These are phyloP conservation scores for Felis chaus DNA, from an alignment of 2,113 vertebrate species.

Conservation along the genomic window DNA sequence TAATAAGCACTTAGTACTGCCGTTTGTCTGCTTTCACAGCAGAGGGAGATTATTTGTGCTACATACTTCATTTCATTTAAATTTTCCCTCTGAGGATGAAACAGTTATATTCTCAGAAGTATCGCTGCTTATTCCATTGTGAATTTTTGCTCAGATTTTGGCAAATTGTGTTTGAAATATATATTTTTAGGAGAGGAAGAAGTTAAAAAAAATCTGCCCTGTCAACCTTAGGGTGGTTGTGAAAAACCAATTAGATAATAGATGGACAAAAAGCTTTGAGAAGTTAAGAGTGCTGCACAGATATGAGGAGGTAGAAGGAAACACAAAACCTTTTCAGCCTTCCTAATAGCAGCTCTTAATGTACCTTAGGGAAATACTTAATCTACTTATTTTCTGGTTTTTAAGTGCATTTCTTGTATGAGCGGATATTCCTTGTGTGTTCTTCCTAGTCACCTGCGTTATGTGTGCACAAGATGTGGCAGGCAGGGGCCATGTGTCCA, in stretches of 20 bases:
- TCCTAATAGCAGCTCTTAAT: background rate
- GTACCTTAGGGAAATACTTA: constrained; percentile 2
- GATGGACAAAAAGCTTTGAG: background rate
- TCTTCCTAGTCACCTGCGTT: background rate
- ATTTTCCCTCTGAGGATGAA: background rate
- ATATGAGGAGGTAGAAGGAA: background rate
- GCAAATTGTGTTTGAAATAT: constrained; percentile 31
- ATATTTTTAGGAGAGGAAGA: constrained; percentile 41
- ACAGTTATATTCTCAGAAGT: background rate
- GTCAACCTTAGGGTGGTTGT: background rate
- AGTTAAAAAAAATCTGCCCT: constrained; percentile 2
- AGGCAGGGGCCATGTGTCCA: background rate
- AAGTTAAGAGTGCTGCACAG: background rate
- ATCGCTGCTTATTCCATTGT: background rate
- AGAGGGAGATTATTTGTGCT: background rate
- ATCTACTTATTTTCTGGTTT: background rate
- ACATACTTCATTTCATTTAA: constrained; percentile 59
- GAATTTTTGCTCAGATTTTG: constrained; percentile 29
- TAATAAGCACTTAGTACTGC: constrained; percentile 21
- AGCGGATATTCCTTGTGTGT: background rate
- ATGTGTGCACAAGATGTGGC: background rate
- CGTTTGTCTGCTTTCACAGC: background rate
- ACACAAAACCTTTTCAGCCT: background rate
- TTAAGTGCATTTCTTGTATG: background rate
- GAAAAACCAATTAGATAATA: constrained; percentile 39